Evolutionary conservation across 2,113 vertebrate genomes (phyloP), one percentile per base, ranked within the genome.

Genomic region (Oryctolagus cuniculus): DNA sequence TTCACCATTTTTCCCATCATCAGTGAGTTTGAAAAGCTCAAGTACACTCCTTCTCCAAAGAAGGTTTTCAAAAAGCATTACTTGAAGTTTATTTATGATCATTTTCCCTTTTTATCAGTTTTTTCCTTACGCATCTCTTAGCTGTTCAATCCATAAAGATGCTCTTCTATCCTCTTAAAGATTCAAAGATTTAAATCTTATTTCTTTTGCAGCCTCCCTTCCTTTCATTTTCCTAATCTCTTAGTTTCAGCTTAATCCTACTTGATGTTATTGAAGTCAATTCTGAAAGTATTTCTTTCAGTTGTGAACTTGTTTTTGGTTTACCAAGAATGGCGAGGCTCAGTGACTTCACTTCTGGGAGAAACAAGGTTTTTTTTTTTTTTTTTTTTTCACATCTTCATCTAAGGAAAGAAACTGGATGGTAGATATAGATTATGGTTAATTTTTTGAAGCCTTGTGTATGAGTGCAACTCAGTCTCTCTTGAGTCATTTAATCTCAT

Each of bases 41-140:
- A 12, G 10, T 24, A 27, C 2, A 8, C 44, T 89, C 12, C 7
- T 86, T 78, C 21, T 72, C n/a, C 75, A 13, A 2, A 58, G 13
- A 92, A 55, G 6, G 5, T 85, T 96, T 92, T 67, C 15, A 74
- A 74, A 49, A 88, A 93, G 38, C 12, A 74, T 6, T 12, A 77
- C 44, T 87, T 79, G 31, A 92, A 78, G 36, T 87, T 10, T 67
- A 21, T 51, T 61, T 63, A 88, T 69, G 22, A 78, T 61, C 10
- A 17, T 27, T 91, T 94, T 77, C 29, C 29, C 61, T 11, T 70
- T 80, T 93, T 91, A 72, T 64, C n/a, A 38, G n/a, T 34, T 16
- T 78, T 51, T 89, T 73, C 55, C 3, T 51, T 88, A 64, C 6
- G 24, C 51, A 63, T 12, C 44, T 72, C 5, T 10, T 58, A 58